Evolutionary conservation across 2,888 invertebrate genomes (phyloP).

Genomic region (Leptogaster cylindrica): DNA sequence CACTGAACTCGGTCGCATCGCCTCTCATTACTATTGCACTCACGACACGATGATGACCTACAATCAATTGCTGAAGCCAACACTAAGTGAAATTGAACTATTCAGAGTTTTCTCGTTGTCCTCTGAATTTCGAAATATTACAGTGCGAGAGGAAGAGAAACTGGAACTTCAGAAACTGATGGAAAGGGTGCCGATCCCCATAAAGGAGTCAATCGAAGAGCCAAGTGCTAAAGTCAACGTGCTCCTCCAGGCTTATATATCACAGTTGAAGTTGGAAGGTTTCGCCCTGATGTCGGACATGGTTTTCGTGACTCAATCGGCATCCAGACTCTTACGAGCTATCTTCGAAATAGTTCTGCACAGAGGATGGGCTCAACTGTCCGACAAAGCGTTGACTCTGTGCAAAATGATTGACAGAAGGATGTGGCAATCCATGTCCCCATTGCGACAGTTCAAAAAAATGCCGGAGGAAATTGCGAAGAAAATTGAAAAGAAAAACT

Average conservation of each 20-base stretch:
- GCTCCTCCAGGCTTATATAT: constrained; percentile 95
- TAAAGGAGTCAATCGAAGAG: constrained; percentile 98
- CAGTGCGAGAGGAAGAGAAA: constrained; percentile 95
- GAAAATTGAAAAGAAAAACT: constrained; percentile 97
- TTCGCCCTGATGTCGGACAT: constrained; percentile 99
- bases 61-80: constrained; percentile 94
- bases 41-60: constrained; percentile 97
- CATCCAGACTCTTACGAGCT: constrained; percentile 91
- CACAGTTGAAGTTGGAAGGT: constrained; percentile 96
- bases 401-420: constrained; percentile 99
- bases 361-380: constrained; percentile 95
- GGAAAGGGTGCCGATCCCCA: constrained; percentile 95
- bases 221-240: constrained; percentile 94
- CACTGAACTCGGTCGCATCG: constrained; percentile 95
- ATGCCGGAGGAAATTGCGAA: constrained; percentile 97
- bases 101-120: constrained; percentile 99
- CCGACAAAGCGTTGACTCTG: constrained; percentile 92
- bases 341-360: constrained; percentile 96
- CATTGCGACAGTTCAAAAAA: constrained; percentile 93
- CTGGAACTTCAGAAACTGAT: constrained; percentile 90
- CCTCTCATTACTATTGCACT: constrained; percentile 98
- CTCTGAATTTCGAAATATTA: constrained; percentile 91
- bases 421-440: constrained; percentile 99
- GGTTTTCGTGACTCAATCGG: constrained; percentile 99
- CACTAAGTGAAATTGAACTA: constrained; percentile 95